Evolutionary conservation across 2,888 invertebrate species (phyloP).

Genomic region (Ceraclea dissimilis): DNA sequence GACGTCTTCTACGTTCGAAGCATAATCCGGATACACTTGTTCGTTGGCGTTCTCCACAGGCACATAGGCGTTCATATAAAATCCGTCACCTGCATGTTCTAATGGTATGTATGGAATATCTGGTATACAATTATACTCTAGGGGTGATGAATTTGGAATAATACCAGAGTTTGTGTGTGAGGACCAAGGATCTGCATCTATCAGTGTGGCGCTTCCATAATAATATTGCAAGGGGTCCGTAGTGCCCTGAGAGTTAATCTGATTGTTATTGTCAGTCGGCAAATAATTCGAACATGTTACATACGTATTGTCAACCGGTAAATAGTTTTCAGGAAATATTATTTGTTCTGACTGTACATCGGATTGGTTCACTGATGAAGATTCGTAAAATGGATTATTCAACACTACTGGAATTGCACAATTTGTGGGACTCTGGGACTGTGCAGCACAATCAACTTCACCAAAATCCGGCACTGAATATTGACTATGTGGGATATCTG

Average conservation of each 20-base stretch:
- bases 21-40: conserved; percentile 42
- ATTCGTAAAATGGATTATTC: conserved; percentile 48
- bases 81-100: conserved; percentile 24
- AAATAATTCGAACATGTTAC: conserved; percentile 35
- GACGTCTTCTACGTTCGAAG: conserved; percentile 36
- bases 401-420: conserved; percentile 37
- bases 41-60: conserved; percentile 31
- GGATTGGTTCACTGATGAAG: conserved; percentile 36
- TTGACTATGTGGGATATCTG: conserved; percentile 31
- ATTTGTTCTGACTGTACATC: conserved; percentile 35
- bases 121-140: conserved; percentile 30
- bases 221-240: conserved; percentile 25
- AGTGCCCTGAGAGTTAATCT: not conserved
- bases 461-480: conserved; percentile 45
- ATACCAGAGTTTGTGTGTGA: conserved; percentile 22
- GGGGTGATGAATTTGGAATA: not conserved
- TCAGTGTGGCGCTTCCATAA: conserved; percentile 36
- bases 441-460: conserved; percentile 27
- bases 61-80: conserved; percentile 27
- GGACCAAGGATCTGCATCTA: conserved; percentile 44
- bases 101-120: conserved; percentile 41
- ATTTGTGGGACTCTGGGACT: conserved; percentile 31
- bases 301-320: conserved; percentile 48
- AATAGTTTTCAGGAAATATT: conserved; percentile 44
- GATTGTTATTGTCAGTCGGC: conserved; percentile 26